A percentile compares a stretch with the other conserved stretches of the same genome.
These are phyloP conservation scores for Drosophila dunni DNA, from an alignment of 1,140 invertebrate genomes.

Conservation along the genomic window DNA sequence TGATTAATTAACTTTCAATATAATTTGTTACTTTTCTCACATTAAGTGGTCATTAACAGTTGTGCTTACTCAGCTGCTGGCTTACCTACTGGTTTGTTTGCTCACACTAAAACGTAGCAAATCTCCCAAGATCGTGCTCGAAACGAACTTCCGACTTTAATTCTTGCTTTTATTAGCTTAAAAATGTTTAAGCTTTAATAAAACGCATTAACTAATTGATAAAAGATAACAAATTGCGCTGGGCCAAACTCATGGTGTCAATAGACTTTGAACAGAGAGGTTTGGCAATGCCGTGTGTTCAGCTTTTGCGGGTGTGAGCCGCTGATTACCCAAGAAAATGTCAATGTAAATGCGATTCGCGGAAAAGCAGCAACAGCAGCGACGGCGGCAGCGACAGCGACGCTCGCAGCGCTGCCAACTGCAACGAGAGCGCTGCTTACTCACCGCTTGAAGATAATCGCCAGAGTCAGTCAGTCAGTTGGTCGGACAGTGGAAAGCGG, in stretches of 20 bases:
- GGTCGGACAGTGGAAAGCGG: no score
- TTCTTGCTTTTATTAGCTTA: no score
- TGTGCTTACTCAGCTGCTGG: neutral
- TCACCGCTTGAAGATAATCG: constrained; percentile 26
- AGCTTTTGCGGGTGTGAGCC: constrained; percentile 43
- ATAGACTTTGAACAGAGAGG: constrained; percentile 28
- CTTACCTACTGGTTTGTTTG: neutral
- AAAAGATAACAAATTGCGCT: neutral
- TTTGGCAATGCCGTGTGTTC: constrained; percentile 49
- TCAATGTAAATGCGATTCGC: constrained; percentile 71
- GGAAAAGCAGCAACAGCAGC: constrained; percentile 53
- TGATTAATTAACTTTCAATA: no score
- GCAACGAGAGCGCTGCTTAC: constrained; percentile 11
- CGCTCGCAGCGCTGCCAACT: neutral
- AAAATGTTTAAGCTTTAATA: neutral
- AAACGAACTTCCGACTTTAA: constrained; percentile 25
- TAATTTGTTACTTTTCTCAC: no score
- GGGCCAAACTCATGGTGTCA: constrained; percentile 21
- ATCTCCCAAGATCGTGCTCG: constrained; percentile 21
- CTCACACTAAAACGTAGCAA: constrained; percentile 5
- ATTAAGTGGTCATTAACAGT: no score
- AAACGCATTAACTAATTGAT: constrained; percentile 1
- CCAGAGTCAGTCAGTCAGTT: constrained; percentile 8
- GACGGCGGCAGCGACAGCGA: constrained; percentile 1
- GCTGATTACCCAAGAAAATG: constrained; percentile 72